Percentiles rank a stretch among this genome's conserved stretches.
phyloP scores from a whole-genome alignment of 2,888 invertebrate species.

The Gordius sp. region DNA sequence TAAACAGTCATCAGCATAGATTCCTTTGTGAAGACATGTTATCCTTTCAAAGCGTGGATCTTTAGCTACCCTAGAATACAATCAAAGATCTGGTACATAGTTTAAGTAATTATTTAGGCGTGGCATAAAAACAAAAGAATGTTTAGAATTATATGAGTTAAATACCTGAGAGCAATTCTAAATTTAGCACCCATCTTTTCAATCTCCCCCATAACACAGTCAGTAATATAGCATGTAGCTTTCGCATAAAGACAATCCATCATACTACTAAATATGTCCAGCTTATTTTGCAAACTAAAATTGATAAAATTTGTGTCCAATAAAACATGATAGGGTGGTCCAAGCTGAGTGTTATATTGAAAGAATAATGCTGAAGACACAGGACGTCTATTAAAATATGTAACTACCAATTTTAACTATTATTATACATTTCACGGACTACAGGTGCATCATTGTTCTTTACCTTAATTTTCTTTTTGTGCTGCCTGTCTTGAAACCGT shows the following conservation, averaged over 20 bases:
- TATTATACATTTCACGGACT: no score
- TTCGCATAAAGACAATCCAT: constrained; percentile 98
- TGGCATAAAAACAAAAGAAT: neutral
- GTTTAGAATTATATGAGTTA: neutral
- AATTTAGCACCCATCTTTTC: constrained; percentile 86
- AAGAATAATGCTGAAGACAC: constrained; percentile 61
- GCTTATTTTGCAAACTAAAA: constrained; percentile 82
- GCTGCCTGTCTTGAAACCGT: no score
- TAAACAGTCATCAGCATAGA: constrained; percentile 93
- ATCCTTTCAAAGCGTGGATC: constrained; percentile 75
- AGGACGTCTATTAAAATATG: neutral
- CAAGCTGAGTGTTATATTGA: constrained; percentile 83
- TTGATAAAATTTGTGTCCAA: constrained; percentile 95
- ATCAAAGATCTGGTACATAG: neutral
- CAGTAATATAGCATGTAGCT: constrained; percentile 87
- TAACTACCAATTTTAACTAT: no score
- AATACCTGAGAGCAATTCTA: constrained; percentile 53
- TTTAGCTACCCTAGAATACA: constrained; percentile 45
- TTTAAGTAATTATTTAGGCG: neutral
- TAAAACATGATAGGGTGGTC: constrained; percentile 84
- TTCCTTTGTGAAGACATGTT: constrained; percentile 77
- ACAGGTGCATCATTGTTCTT: no score
- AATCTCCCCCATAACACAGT: constrained; percentile 84
- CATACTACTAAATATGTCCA: constrained; percentile 83
- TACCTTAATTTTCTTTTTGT: no score